Base-by-base conservation (phyloP, 2,888 invertebrate genomes). In the Agriopis marginaria region DNA sequence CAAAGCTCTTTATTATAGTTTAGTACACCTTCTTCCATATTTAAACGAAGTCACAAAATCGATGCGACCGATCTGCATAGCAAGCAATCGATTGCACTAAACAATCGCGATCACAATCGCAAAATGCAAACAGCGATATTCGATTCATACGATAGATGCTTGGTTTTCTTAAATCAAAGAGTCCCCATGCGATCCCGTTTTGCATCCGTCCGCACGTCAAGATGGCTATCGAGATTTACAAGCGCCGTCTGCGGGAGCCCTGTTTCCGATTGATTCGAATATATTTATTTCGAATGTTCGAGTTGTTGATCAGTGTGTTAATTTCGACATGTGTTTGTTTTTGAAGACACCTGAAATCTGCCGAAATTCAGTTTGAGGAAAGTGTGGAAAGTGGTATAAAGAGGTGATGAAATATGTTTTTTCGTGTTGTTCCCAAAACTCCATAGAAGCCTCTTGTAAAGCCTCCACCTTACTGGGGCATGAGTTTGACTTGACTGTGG, bases 151-250 rank as follows among this genome's bases (percentile, higher is more conserved):
- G 81, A 63, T 63, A 45, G 61, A n/a, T 83, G 85, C 49, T 47
- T 66, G 64, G 81, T 91, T 90, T 92, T 86, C 90, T 89, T 92
- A 92, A 92, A 92, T 91, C 91, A 91, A 92, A 91, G 72, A 66
- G 68, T 71, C 80, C 80, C 79, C 82, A 82, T 84, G 87, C 84
- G 86, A 86, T 90, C 90, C 89, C 89, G 91, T 92, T 94, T 92
- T 90, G 92, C 94, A 94, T 94, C 91, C 93, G 93, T 92, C 87
- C 89, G 90, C 92, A 92, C 88, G 92, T 94, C 94, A 94, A 94
- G 94, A 94, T 94, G 83, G 86, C 90, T 92, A 94, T 94, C 94
- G 84, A 88, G 91, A 94, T 94, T 94, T 94, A 94, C 94, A 93
- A 93, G 94, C 87, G 86, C 87, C 88, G 89, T 92, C 91, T 76